A percentile compares a stretch with the other conserved stretches of the same genome.
Conservation (phyloP, 2,113 vertebrate genomes). For the Pogonocichla stellata region DNA sequence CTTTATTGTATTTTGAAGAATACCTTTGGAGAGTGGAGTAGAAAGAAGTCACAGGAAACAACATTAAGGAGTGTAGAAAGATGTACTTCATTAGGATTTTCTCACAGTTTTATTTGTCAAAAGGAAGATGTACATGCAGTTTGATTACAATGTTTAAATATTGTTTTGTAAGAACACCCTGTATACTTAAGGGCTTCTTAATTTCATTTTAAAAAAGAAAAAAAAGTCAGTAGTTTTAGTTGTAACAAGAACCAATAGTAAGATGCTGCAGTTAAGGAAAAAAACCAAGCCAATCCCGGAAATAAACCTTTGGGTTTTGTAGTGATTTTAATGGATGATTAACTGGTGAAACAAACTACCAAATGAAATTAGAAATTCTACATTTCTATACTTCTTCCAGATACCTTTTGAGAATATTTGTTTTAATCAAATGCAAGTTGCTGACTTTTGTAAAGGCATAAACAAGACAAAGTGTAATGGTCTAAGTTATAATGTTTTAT, state of each 20-base stretch:
- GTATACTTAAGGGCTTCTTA: not conserved
- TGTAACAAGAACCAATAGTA: not conserved
- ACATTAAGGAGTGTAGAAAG: not conserved
- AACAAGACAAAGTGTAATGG: not conserved
- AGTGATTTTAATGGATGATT: not conserved
- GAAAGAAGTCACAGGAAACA: not conserved
- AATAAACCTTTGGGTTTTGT: not conserved
- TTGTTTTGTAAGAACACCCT: not conserved
- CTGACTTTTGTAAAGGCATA: not conserved
- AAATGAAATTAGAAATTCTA: not conserved
- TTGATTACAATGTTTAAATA: not conserved
- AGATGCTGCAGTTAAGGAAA: not conserved
- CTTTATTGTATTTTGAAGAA: not conserved
- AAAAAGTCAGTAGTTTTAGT: not conserved
- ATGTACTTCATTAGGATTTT: not conserved
- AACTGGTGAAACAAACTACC: not conserved
- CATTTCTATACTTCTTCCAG: not conserved
- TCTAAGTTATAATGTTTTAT: not conserved
- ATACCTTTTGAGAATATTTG: not conserved
- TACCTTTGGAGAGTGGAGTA: not conserved
- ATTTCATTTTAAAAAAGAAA: rapidly evolving
- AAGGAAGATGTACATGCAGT: not conserved
- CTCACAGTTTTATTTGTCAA: not conserved
- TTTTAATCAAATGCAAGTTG: not conserved
- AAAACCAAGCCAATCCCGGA: not conserved